A percentile compares a stretch with the other conserved stretches of the same genome.
phyloP scores from a whole-genome alignment of 2,797 vertebrate species.

The Argya squamiceps region DNA sequence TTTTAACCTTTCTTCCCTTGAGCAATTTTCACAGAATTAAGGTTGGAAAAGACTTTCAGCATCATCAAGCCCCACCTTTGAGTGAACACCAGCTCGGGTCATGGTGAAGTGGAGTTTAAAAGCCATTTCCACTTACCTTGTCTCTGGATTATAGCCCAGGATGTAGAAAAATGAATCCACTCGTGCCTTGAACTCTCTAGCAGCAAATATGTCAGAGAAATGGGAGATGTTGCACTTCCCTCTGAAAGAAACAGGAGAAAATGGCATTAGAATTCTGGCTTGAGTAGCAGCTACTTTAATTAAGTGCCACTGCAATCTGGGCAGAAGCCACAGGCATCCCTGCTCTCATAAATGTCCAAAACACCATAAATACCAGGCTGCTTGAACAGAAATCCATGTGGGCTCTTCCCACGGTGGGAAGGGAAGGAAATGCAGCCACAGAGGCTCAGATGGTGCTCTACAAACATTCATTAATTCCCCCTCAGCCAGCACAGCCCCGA shows the following conservation, averaged over 20 bases:
- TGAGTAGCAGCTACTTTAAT: neutral
- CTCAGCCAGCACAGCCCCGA: neutral
- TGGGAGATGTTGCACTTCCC: slow-evolving; percentile 99
- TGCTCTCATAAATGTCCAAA: neutral
- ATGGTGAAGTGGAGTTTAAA: neutral
- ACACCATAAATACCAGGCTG: neutral
- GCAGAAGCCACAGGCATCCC: neutral
- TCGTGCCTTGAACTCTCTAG: slow-evolving; percentile 97
- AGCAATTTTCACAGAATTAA: neutral
- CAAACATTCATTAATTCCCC: neutral
- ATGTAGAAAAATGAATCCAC: slow-evolving; percentile 99
- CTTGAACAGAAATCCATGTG: neutral
- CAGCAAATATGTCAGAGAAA: slow-evolving; percentile 99
- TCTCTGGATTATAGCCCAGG: slow-evolving; percentile 98
- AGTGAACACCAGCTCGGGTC: neutral
- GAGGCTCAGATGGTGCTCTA: neutral
- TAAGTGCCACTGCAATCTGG: neutral
- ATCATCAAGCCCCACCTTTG: neutral
- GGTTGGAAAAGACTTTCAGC: neutral
- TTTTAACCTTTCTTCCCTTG: neutral
- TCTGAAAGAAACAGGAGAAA: slow-evolving; percentile 75
- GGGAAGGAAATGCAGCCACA: neutral
- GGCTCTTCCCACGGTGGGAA: neutral
- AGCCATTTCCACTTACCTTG: slow-evolving; percentile 85
- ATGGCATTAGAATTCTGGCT: neutral